Conservation (phyloP, 2,797 vertebrate genomes). For the Gallinago nigripennis region DNA sequence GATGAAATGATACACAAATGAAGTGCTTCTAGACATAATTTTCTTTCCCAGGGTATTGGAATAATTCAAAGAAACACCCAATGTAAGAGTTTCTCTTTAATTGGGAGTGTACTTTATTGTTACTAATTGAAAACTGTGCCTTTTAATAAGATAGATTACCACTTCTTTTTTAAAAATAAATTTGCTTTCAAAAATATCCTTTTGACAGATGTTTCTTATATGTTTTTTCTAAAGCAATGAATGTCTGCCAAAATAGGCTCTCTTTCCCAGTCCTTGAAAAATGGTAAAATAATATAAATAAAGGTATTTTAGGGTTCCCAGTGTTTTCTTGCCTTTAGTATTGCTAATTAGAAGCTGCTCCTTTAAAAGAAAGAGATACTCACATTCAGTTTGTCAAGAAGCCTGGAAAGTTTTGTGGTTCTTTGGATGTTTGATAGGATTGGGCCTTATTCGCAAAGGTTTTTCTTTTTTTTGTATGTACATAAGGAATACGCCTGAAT, state of each 20-base stretch:
- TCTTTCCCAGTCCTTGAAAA: not conserved
- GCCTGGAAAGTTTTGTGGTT: not conserved
- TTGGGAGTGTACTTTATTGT: not conserved
- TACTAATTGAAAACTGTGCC: not conserved
- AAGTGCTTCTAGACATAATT: not conserved
- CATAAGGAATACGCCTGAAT: accelerated
- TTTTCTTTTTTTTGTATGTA: not conserved
- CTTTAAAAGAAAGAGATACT: not conserved
- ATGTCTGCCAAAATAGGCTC: accelerated
- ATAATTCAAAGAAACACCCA: not conserved
- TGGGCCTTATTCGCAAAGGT: not conserved
- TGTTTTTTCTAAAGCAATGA: not conserved
- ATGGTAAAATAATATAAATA: not conserved
- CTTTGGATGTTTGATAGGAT: not conserved
- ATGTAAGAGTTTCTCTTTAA: not conserved
- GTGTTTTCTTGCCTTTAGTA: not conserved
- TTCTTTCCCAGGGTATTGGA: not conserved
- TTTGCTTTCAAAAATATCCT: not conserved
- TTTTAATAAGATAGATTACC: not conserved
- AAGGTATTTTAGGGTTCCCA: not conserved
- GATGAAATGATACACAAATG: not conserved
- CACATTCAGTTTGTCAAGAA: not conserved
- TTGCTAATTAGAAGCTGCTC: not conserved
- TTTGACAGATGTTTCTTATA: not conserved
- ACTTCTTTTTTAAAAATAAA: not conserved